Evolutionary conservation across 2,888 invertebrate species (phyloP).

Genomic region (Luffia ferchaultella): DNA sequence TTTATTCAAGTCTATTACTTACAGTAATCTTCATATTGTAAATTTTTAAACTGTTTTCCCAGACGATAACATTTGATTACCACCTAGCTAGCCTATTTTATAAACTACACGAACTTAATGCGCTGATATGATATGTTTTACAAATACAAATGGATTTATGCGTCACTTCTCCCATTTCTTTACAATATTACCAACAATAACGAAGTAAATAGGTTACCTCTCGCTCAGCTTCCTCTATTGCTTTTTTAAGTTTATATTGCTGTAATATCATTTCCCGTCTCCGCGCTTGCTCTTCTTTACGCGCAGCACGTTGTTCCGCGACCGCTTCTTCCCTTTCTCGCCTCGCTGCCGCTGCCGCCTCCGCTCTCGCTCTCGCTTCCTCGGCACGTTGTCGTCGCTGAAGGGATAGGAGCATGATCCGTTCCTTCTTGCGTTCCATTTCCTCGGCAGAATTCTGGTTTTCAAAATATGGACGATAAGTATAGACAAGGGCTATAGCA

Average conservation of each 20-base stretch:
- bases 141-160: no score
- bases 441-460: constrained; percentile 84
- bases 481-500: no score
- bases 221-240: constrained; percentile 89
- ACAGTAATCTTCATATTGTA: no score
- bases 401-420: constrained; percentile 87
- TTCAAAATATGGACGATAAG: no score
- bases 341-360: constrained; percentile 79
- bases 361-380: constrained; percentile 83
- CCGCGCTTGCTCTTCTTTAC: constrained; percentile 87
- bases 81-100: no score
- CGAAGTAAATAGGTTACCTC: constrained; percentile 73
- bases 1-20: no score
- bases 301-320: constrained; percentile 75
- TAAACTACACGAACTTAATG: no score
- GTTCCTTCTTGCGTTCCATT: constrained; percentile 92
- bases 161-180: no score
- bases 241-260: constrained; percentile 93
- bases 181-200: no score
- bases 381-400: constrained; percentile 93
- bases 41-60: no score
- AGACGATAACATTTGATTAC: no score
- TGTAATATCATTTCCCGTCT: constrained; percentile 88
- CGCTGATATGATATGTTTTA: no score
- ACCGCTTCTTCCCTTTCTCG: constrained; percentile 79